phyloP scores from a whole-genome alignment of 2,113 vertebrate genomes.

The Zosterops japonicus region DNA sequence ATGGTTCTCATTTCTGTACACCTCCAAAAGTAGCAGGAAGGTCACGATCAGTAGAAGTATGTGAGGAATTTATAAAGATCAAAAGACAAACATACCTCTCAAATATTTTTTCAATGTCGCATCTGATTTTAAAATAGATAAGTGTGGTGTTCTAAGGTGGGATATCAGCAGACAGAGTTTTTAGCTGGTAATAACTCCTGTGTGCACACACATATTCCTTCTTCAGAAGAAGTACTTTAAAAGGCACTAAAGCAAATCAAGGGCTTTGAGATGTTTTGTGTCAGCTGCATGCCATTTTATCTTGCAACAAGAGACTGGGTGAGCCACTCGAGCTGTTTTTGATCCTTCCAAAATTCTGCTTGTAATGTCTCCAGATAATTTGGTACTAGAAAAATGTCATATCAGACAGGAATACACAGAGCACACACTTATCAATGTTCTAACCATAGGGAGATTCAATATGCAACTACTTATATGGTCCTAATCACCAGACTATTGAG shows the following conservation, averaged over 20 bases:
- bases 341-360: constrained; percentile 50
- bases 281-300: constrained; percentile 57
- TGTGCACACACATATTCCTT: constrained; percentile 11
- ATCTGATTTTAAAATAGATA: constrained; percentile 45
- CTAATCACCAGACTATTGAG: background rate
- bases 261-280: constrained; percentile 53
- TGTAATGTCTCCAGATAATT: constrained; percentile 48
- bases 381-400: constrained; percentile 42
- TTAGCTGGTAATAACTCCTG: constrained; percentile 40
- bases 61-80: constrained; percentile 54
- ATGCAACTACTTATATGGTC: constrained; percentile 17
- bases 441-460: background rate
- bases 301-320: constrained; percentile 33
- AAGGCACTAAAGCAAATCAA: constrained; percentile 50
- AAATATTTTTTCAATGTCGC: constrained; percentile 11
- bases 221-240: constrained; percentile 47
- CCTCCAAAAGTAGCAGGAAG: constrained; percentile 51
- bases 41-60: constrained; percentile 46
- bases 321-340: constrained; percentile 42
- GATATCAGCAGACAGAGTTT: constrained; percentile 20
- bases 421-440: background rate
- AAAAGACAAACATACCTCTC: constrained; percentile 50
- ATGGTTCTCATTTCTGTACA: constrained; percentile 57
- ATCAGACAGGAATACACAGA: background rate
- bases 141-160: background rate